Base-by-base conservation (phyloP, 2,888 invertebrate genomes). In the Endotricha flammealis region DNA sequence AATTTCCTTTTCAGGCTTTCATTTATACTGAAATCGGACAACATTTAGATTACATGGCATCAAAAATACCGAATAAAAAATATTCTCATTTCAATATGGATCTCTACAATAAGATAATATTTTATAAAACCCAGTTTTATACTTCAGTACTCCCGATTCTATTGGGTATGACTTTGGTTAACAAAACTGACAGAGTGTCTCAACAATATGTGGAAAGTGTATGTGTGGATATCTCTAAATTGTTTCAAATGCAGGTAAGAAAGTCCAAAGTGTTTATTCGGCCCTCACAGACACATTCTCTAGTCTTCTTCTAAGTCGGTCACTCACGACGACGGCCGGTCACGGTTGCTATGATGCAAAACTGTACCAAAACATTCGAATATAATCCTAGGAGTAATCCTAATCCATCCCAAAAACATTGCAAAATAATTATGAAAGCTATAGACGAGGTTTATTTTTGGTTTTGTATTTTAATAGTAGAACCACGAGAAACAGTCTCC, bases 101-200 rank as follows among this genome's bases (percentile, higher is more conserved):
- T 12, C 89, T 91, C 40, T 97, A 97, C 72, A 90, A 91, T 51
- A 88, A 92, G 3, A 95, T 98, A 55, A 93, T 94, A 10, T 93
- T 93, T 49, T 95, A 95, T 73, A 98, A 98, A 83, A 95, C 97
- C 4, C 91, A 94, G 0, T 95, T 93, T 73, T 98, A 98, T 70
- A 91, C 96, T 0, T 96, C 96, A 72, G 92, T 94, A 56, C 85
- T 97, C 48, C 98, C 99, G 0, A 91, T 98, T 6, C 91, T 92
- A 2, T 64, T 94, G 17, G 96, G 95, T 0, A 91, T 98, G 91
- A 89, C 92, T 50, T 88, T 97, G 73, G 92, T 94, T 44, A 90
- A 91, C 74, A 89, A 89, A 33, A 62, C 68, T 14, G 93, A 96
- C 64, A 81, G 87, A 8, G 90, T 91, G 51, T 87, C 91, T 40